phyloP scores from a whole-genome alignment of 2,113 vertebrate genomes.

The Dinomys branickii region DNA sequence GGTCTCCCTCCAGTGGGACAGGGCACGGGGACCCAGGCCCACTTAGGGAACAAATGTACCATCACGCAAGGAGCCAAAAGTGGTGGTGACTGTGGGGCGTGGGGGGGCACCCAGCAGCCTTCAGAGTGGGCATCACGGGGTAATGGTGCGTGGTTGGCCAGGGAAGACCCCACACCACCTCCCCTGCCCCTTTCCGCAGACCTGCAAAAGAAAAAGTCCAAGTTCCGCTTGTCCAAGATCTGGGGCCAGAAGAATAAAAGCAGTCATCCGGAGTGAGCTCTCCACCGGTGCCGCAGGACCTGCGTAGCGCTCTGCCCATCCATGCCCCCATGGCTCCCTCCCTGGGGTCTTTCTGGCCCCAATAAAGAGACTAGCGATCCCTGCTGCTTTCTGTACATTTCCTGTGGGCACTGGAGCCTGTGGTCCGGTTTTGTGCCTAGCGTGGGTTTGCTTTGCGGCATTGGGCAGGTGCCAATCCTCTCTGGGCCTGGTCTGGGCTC shows the following conservation, averaged over 20 bases:
- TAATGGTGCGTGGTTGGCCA: background rate
- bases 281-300: background rate
- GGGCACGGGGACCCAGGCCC: accelerated
- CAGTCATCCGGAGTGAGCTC: constrained; percentile 51
- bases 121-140: background rate
- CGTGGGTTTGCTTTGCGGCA: background rate
- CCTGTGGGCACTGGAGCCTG: background rate
- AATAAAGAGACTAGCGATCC: constrained; percentile 39
- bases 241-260: constrained; percentile 81
- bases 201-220: constrained; percentile 83
- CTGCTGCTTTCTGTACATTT: background rate
- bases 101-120: background rate
- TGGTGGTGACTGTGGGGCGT: no score
- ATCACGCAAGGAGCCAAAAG: accelerated
- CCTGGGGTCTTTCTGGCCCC: background rate
- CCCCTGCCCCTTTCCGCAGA: constrained; percentile 67
- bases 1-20: accelerated
- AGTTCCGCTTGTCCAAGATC: constrained; percentile 77
- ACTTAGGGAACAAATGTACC: accelerated
- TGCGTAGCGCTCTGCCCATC: accelerated
- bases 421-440: background rate
- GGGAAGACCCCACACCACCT: background rate
- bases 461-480: background rate
- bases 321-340: background rate
- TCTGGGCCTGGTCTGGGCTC: background rate